Conservation (phyloP, 2,113 vertebrate species). For the Notothenia coriiceps region DNA sequence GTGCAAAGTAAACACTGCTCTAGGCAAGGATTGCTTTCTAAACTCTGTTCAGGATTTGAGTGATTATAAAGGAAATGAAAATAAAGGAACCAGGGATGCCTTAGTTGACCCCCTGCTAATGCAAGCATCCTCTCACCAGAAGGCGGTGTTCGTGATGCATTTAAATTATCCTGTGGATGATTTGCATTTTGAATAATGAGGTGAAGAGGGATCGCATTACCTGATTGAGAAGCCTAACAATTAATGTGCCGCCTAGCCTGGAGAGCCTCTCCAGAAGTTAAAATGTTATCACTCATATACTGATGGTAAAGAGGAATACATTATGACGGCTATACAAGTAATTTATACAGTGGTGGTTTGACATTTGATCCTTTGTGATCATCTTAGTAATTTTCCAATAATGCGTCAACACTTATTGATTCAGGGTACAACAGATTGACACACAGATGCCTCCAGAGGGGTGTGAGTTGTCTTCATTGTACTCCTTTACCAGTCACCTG, state of each 20-base stretch:
- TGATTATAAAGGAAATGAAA: constrained; percentile 67
- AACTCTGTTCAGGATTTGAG: constrained; percentile 67
- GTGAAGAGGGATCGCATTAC: constrained; percentile 15
- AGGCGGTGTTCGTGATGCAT: constrained; percentile 43
- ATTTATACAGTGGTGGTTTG: neutral
- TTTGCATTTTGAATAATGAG: constrained; percentile 62
- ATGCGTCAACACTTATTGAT: constrained; percentile 20
- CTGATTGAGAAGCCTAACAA: constrained; percentile 29
- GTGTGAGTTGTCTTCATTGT: no score
- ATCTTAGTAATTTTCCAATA: constrained; percentile 21
- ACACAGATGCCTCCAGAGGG: neutral
- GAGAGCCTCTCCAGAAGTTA: constrained; percentile 17
- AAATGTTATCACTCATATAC: constrained; percentile 25
- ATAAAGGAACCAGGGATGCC: constrained; percentile 48
- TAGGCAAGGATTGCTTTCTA: constrained; percentile 53
- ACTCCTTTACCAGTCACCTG: no score
- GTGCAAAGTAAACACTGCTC: constrained; percentile 63
- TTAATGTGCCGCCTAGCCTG: constrained; percentile 10
- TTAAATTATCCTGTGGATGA: constrained; percentile 33
- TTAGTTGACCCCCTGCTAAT: constrained; percentile 55
- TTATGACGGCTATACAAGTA: constrained; percentile 19
- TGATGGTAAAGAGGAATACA: constrained; percentile 30
- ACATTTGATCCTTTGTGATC: constrained; percentile 12
- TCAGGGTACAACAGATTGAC: neutral
- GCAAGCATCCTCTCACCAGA: constrained; percentile 24